A percentile compares a stretch with the other conserved stretches of the same genome.
These are phyloP conservation scores for Hydrozoanthus tunicans DNA, from an alignment of 64 coral and sea anemone species.

Conservation along the genomic window DNA sequence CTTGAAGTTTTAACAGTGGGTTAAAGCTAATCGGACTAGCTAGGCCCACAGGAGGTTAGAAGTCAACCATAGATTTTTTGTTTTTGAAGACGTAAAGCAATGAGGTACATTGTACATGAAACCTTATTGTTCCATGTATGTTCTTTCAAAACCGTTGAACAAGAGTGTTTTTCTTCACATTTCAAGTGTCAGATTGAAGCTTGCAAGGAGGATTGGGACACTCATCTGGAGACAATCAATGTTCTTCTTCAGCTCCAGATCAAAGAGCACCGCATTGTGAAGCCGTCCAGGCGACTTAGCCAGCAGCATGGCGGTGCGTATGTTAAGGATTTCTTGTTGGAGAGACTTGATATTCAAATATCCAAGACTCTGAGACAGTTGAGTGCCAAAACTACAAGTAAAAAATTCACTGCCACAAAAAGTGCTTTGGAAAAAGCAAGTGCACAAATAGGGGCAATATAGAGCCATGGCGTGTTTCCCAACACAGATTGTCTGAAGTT, in stretches of 20 bases:
- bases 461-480: neutral
- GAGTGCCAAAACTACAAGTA: constrained; percentile 74
- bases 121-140: too few species aligned
- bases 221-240: constrained; percentile 61
- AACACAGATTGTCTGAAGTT: too few species aligned
- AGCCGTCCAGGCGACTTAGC: constrained; percentile 58
- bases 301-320: constrained; percentile 49
- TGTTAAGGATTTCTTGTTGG: constrained; percentile 64
- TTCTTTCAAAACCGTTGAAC: too few species aligned
- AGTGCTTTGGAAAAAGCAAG: constrained; percentile 66
- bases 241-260: constrained; percentile 69
- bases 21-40: too few species aligned
- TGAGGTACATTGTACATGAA: too few species aligned
- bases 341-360: constrained; percentile 67
- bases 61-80: too few species aligned
- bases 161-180: neutral
- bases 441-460: constrained; percentile 39
- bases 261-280: constrained; percentile 82
- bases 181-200: constrained; percentile 60
- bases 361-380: constrained; percentile 71
- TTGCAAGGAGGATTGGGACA: constrained; percentile 63
- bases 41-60: too few species aligned
- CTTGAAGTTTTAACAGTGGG: too few species aligned
- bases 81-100: too few species aligned
- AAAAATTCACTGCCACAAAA: constrained; percentile 83